Evolutionary conservation across 2,113 vertebrate genomes (phyloP).

Genomic region (Saimiri boliviensis): DNA sequence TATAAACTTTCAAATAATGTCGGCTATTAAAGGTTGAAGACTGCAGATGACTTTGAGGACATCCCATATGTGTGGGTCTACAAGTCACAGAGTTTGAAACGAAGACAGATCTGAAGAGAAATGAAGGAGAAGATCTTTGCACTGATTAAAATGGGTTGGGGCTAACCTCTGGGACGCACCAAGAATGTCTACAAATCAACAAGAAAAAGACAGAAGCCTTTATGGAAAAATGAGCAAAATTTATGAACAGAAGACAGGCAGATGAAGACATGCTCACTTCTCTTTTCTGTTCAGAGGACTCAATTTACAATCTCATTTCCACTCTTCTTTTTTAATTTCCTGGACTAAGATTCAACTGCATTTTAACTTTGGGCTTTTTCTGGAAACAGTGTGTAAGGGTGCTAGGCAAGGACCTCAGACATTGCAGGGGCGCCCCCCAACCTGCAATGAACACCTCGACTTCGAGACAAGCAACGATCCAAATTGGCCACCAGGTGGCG

Average conservation of each 20-base stretch:
- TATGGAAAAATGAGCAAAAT: background rate
- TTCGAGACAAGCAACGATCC: background rate
- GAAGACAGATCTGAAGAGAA: background rate
- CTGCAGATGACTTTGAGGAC: background rate
- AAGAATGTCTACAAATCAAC: background rate
- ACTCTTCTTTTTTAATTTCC: background rate
- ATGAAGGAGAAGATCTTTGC: background rate
- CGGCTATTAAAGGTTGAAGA: background rate
- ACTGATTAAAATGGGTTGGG: background rate
- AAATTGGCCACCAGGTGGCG: constrained; percentile 68
- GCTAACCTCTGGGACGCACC: background rate
- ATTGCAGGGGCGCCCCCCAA: fast-evolving
- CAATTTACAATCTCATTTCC: background rate
- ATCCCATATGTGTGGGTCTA: fast-evolving
- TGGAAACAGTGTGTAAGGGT: background rate
- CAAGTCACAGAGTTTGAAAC: background rate
- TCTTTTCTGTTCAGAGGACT: background rate
- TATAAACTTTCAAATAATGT: background rate
- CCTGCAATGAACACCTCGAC: background rate
- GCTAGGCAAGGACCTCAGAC: fast-evolving
- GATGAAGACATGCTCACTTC: background rate
- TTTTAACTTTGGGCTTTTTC: background rate
- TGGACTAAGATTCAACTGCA: background rate
- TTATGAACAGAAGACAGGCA: background rate
- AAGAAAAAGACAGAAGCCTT: background rate